Percentiles rank a stretch among this genome's conserved stretches.
phyloP scores from a whole-genome alignment of 2,888 invertebrate species.

The Mesorhabditis belari region DNA sequence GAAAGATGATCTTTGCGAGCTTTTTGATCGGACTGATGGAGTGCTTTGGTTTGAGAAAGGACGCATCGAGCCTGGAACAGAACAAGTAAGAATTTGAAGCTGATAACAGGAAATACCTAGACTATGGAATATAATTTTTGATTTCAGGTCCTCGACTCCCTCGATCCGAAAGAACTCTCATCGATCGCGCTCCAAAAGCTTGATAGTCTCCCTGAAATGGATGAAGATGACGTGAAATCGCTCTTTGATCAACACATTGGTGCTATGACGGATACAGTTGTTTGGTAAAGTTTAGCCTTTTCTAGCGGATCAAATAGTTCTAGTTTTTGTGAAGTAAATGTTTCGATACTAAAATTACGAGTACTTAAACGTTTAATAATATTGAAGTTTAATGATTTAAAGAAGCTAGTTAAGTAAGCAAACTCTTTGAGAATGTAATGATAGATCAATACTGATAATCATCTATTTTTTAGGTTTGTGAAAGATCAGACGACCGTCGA shows the following conservation, averaged over 20 bases:
- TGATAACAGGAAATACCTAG: no score
- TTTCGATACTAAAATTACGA: no score
- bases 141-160: slow-evolving; percentile 52
- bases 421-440: no score
- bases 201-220: slow-evolving; percentile 63
- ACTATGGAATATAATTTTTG: no score
- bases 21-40: slow-evolving; percentile 52
- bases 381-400: no score
- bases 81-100: slow-evolving; percentile 11
- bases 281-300: background rate
- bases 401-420: no score
- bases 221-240: slow-evolving; percentile 62
- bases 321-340: no score
- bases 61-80: slow-evolving; percentile 22
- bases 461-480: slow-evolving; percentile 20
- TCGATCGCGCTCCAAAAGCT: slow-evolving; percentile 62
- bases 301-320: background rate
- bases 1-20: slow-evolving; percentile 57
- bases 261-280: background rate
- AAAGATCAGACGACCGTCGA: slow-evolving; percentile 11
- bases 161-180: slow-evolving; percentile 61
- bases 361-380: no score
- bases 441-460: no score
- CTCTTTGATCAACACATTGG: slow-evolving; percentile 18
- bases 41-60: slow-evolving; percentile 54